Base-by-base conservation (phyloP, 2,113 vertebrate genomes). In the Dicerorhinus sumatrensis region DNA sequence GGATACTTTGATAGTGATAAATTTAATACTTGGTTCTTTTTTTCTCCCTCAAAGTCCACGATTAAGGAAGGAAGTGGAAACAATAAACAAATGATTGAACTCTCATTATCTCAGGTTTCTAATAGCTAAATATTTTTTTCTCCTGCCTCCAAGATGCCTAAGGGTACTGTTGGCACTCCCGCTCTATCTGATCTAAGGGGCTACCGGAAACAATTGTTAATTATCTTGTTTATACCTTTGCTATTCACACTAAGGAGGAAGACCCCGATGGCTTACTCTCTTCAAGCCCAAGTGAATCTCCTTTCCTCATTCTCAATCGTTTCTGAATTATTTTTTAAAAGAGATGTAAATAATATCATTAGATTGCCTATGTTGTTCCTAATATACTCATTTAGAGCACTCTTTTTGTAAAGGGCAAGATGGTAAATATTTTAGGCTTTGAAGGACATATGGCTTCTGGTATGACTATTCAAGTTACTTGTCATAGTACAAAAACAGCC, bases 21-120 rank as follows among this genome's bases (percentile, higher is more conserved):
- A 91, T 58, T 87, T 67, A 87, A 80, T 11, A 76, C 10, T 92
- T 84, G 31, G 6, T 62, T 87, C 21, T 48, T 67, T 25, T 16
- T 13, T 6, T 42, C n/a, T 36, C 6, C 27, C 20, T 16, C 10
- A 27, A 83, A 90, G 27, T 92, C 77, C 51, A 36, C 51, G 70
- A 6, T 77, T 62, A 70, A 92, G 58, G 58, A 94, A 87, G 76
- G 25, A 90, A 77, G 31, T 80, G 84, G 88, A 31, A 80, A n/a
- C 54, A 89, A 90, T 82, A 80, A 95, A 92, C 25, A 94, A 80
- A 60, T 70, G 76, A 81, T 33, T 92, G 33, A 90, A 69, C 23
- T 39, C 17, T 72, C 62, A 48, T 62, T 48, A 72, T 76, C 23
- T 56, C 31, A 94, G 62, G 31, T 83, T 90, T 95, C 91, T 96